Evolutionary conservation across 2,888 invertebrate species (phyloP), one percentile per base, ranked within the genome.

Genomic region (Ectropis crepuscularia): DNA sequence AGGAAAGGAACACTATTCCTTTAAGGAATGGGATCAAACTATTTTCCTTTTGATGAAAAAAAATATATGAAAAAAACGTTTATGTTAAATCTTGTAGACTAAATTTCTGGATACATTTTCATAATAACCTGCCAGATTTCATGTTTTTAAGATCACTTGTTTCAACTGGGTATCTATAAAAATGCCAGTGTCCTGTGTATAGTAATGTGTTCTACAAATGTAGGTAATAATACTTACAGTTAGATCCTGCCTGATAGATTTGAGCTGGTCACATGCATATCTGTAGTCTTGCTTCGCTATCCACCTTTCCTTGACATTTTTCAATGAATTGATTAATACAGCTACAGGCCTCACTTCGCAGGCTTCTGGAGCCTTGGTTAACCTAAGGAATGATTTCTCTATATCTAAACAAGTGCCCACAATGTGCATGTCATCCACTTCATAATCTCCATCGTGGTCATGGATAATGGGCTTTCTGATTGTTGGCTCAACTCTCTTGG

Each of bases 211-310:
- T 28, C 16, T 28, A 28, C 4, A 28, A 28, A 28, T 28, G 4
- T 28, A 28, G 16, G 16, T 28, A 28, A 28, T 28, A 28, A 63
- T 54, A 76, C 95, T 94, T 89, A 98, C 99, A 68, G 99, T 99
- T 77, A 99, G 94, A 95, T 99, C 99, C 93, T 99, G 99, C 75
- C 99, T 94, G 74, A 99, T 99, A 7, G 99, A 99, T 90, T 99
- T 99, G 63, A 99, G 94, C 90, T 99, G 99, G 94, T 99, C 99
- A 93, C 99, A 99, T 65, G 98, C 97, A 93, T 98, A 99, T 89
- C 95, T 96, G 90, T 99, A 99, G 92, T 99, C 99, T 82, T 96
- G 96, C 79, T 96, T 97, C 62, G 95, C 94, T 71, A 96, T 94
- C 98, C 99, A 99, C 78, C 96, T 96, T 50, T 95, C 94, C 89